A percentile compares a stretch with the other conserved stretches of the same genome.
phyloP scores from a whole-genome alignment of 2,888 invertebrate genomes.

The Schizotus pectinicornis region DNA sequence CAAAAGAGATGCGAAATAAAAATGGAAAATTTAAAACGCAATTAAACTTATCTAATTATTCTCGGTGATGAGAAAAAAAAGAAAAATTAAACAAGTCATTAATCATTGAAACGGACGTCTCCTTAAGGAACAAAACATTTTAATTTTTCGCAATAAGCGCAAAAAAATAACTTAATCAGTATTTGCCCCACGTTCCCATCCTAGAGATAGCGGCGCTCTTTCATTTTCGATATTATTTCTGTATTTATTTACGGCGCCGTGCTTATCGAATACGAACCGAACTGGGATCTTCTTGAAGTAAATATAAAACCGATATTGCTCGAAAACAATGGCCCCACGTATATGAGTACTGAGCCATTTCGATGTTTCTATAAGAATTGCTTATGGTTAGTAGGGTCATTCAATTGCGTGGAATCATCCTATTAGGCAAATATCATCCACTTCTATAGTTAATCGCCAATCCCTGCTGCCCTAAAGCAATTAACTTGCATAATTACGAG shows the following conservation, averaged over 20 bases:
- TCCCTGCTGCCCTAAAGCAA: too few relatives aligned
- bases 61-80: slow-evolving; percentile 27
- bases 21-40: slow-evolving; percentile 31
- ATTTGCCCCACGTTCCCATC: slow-evolving; percentile 41
- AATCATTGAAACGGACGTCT: slow-evolving; percentile 29
- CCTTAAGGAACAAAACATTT: slow-evolving; percentile 21
- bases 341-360: slow-evolving; percentile 19
- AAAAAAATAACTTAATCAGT: slow-evolving; percentile 16
- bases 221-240: slow-evolving; percentile 52
- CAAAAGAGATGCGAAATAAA: slow-evolving; percentile 12
- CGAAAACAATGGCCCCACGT: slow-evolving; percentile 31
- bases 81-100: slow-evolving; percentile 33
- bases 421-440: neutral
- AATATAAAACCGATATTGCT: slow-evolving; percentile 41
- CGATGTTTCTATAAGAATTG: slow-evolving; percentile 33
- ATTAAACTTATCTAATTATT: slow-evolving; percentile 40
- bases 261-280: slow-evolving; percentile 48
- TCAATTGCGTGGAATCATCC: neutral
- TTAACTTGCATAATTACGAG: too few relatives aligned
- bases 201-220: slow-evolving; percentile 42
- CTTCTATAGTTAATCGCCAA: too few relatives aligned
- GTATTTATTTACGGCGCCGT: slow-evolving; percentile 49
- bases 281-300: slow-evolving; percentile 27
- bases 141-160: slow-evolving; percentile 17
- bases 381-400: slow-evolving; percentile 31